Evolutionary conservation across 2,113 vertebrate species (phyloP), one percentile per base, ranked within the genome.

Genomic region (Bujurquina vittata): DNA sequence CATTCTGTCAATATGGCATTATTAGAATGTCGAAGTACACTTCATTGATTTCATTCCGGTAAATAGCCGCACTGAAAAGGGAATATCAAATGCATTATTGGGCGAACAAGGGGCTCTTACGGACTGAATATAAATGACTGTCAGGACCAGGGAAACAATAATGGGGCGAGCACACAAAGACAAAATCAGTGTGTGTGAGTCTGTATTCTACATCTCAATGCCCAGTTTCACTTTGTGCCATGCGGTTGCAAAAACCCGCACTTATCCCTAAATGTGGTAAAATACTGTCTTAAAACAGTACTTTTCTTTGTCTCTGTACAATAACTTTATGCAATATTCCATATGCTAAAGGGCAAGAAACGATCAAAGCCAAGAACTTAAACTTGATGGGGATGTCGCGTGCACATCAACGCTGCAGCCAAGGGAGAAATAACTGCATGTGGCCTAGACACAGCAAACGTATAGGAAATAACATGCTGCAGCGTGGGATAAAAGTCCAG

Each of bases 41-140:
- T 14, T 72, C 67, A 72, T 72, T 72, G 67, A 72, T 72, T 72
- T 54, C 67, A n/a, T 72, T 54, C 67, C 67, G 2, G 67, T 14
- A 54, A 72, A n/a, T 26, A 54, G 46, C 26, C 26, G n/a, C 67
- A 72, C 0, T 72, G 46, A 72, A 54, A 54, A 72, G 26, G 26
- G 46, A 72, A 52, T 72, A 54, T 72, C 67, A 72, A 54, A 72
- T 72, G 65, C 46, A 72, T 26, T 52, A 43, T n/a, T 33, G 26
- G 20, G 23, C 1, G 6, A 72, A 54, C 67, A 54, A 54, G 3
- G n/a, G 26, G 67, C 46, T 69, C 10, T 72, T 54, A 33, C 14
- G 4, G 46, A 52, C 2, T n/a, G 26, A 54, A 54, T 46, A 72
- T 33, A 72, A 72, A 72, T 31, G 46, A 72, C 46, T 72, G 46